Evolutionary conservation across 2,888 invertebrate genomes (phyloP).

Genomic region (Cetonia aurata): DNA sequence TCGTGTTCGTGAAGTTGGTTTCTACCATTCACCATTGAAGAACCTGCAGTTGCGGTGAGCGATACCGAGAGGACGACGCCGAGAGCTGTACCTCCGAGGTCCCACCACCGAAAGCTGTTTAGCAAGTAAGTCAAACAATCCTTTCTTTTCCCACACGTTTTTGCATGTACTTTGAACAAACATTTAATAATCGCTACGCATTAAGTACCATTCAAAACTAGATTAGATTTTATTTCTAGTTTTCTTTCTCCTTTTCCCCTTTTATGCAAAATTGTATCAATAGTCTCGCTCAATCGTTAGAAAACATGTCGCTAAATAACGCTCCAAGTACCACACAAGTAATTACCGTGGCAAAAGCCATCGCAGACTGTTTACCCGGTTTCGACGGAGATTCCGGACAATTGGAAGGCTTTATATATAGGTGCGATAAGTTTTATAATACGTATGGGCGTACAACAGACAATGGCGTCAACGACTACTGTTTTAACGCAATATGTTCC

Average conservation of each 20-base stretch:
- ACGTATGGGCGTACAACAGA: constrained; percentile 7
- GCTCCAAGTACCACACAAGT: too few species aligned
- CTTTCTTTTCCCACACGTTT: not conserved
- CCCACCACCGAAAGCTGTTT: not conserved
- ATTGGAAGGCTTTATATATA: constrained; percentile 10
- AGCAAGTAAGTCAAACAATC: constrained; percentile 14
- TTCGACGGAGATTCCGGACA: constrained; percentile 4
- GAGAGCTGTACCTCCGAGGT: constrained; percentile 6
- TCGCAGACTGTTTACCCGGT: constrained; percentile 12
- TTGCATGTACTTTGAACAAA: not conserved
- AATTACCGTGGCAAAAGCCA: constrained; percentile 11
- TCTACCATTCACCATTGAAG: not conserved
- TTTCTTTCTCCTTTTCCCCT: too few species aligned
- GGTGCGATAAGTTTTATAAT: constrained; percentile 21
- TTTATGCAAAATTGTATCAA: too few species aligned
- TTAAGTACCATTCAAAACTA: too few species aligned
- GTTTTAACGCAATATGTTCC: constrained; percentile 6
- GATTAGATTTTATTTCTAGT: too few species aligned
- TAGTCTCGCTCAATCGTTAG: too few species aligned
- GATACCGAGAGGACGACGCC: constrained; percentile 12
- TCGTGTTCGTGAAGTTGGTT: too few species aligned
- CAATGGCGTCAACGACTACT: constrained; percentile 1
- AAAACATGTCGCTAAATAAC: too few species aligned
- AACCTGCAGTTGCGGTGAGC: constrained; percentile 3
- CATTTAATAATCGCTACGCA: too few species aligned